A percentile compares a stretch with the other conserved stretches of the same genome.
phyloP scores from a whole-genome alignment of 2,113 vertebrate species.

The Aphyosemion australe region DNA sequence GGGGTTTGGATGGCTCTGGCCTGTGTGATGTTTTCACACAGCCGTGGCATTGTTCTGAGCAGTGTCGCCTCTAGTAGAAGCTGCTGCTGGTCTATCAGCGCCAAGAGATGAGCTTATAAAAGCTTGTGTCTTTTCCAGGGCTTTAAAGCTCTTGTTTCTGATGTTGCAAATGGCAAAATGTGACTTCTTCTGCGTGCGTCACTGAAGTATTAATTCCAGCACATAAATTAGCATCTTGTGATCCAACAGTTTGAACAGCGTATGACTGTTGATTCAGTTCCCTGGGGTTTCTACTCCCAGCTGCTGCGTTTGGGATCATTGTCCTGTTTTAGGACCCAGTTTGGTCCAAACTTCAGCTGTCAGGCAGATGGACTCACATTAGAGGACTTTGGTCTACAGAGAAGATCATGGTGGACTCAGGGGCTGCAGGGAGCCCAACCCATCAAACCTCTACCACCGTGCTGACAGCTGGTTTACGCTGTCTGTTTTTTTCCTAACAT shows the following conservation, averaged over 20 bases:
- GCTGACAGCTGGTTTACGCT: too few species aligned
- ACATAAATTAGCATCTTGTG: not conserved
- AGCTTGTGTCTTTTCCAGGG: constrained; percentile 7
- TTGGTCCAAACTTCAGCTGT: too few species aligned
- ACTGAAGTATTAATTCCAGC: constrained; percentile 11
- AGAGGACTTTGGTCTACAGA: too few species aligned
- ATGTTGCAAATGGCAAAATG: constrained; percentile 33
- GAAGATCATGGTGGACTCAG: too few species aligned
- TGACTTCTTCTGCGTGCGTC: constrained; percentile 4
- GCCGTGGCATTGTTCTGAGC: constrained; percentile 53
- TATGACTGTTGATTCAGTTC: too few species aligned
- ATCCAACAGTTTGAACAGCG: constrained; percentile 33
- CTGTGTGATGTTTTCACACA: constrained; percentile 37
- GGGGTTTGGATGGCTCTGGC: constrained; percentile 55
- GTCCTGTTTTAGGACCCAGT: too few species aligned
- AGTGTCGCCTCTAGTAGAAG: constrained; percentile 30
- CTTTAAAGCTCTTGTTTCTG: constrained; percentile 45
- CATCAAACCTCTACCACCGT: too few species aligned
- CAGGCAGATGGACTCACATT: too few species aligned
- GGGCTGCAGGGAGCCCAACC: too few species aligned
- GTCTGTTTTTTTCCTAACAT: too few species aligned
- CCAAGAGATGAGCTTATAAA: constrained; percentile 42
- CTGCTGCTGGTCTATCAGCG: constrained; percentile 34
- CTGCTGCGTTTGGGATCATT: not conserved
- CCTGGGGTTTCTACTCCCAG: too few species aligned